These are phyloP conservation scores for Odontophorus gujanensis DNA, from an alignment of 2,113 vertebrate species.

Conservation along the genomic window DNA sequence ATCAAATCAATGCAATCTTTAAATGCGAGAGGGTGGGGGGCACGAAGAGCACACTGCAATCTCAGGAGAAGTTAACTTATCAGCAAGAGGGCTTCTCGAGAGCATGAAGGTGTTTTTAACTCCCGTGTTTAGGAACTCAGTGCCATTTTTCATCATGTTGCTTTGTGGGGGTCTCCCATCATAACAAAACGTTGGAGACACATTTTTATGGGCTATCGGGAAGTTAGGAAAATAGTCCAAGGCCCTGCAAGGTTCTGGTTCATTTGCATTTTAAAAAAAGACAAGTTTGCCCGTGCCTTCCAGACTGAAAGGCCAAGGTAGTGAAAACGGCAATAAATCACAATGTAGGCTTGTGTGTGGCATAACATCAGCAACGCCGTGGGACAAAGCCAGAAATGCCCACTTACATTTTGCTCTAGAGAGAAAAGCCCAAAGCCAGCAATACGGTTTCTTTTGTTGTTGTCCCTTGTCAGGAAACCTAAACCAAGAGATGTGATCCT, in stretches of 20 bases:
- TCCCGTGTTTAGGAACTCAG: background rate
- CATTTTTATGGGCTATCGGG: background rate
- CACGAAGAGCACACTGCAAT: background rate
- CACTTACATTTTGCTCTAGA: background rate
- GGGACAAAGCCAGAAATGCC: background rate
- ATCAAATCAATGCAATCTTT: background rate
- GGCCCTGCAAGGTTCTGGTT: conserved; percentile 14
- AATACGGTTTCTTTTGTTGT: rapidly evolving
- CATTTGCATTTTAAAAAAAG: conserved; percentile 55
- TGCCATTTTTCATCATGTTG: background rate
- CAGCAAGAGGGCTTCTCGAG: background rate
- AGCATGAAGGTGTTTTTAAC: background rate
- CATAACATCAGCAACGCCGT: background rate
- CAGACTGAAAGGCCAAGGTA: conserved; percentile 18
- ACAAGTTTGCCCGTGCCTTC: conserved; percentile 17
- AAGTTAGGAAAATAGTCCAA: background rate
- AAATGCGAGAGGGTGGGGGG: background rate
- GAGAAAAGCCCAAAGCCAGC: background rate
- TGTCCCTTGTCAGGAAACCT: background rate
- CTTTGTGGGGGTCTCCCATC: conserved; percentile 24
- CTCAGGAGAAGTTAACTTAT: background rate
- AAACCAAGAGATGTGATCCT: background rate
- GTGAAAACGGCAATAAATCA: conserved; percentile 46
- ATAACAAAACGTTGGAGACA: background rate
- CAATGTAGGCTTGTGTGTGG: background rate